phyloP scores from a whole-genome alignment of 2,113 vertebrate genomes.

The Noctilio leporinus region DNA sequence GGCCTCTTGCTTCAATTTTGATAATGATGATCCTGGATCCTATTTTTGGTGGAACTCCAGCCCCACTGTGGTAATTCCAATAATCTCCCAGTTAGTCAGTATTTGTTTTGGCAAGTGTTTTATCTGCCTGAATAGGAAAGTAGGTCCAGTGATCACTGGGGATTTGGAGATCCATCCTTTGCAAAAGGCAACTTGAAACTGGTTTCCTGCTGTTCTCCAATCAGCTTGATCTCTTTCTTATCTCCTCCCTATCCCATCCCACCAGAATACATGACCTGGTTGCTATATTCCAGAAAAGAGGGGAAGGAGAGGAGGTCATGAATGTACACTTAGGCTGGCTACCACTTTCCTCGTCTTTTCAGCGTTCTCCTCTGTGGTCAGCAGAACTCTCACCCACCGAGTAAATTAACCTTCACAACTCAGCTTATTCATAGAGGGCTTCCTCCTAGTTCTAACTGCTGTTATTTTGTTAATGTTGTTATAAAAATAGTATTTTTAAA shows the following conservation, averaged over 20 bases:
- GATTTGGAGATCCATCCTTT: background rate
- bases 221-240: background rate
- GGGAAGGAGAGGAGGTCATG: background rate
- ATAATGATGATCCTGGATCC: background rate
- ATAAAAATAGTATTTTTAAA: background rate
- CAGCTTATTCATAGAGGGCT: background rate
- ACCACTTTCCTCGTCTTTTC: background rate
- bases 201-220: background rate
- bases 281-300: background rate
- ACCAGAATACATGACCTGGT: background rate
- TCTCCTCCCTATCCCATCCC: background rate
- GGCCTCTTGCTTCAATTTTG: background rate
- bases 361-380: background rate
- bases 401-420: background rate
- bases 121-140: background rate
- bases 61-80: background rate
- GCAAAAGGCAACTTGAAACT: background rate
- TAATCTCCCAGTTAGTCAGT: background rate
- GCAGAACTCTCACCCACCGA: background rate
- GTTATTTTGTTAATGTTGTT: background rate
- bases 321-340: background rate
- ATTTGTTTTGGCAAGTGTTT: background rate
- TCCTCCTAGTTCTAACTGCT: background rate
- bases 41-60: background rate
- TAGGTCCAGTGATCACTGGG: background rate